Evolutionary conservation across 2,888 invertebrate species (phyloP).

Genomic region (Patella depressa): DNA sequence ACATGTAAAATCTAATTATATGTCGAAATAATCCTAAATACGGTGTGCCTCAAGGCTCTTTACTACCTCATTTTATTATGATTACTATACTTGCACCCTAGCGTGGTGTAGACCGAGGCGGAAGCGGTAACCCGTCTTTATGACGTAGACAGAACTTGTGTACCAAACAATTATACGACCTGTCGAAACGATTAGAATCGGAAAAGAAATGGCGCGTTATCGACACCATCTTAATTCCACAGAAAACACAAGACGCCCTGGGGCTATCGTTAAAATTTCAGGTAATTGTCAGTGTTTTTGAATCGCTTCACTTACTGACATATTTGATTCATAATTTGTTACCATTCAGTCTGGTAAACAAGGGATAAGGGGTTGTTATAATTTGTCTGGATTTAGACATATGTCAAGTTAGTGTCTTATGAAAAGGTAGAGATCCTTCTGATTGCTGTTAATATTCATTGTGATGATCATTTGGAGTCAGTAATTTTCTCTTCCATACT

Average conservation of each 20-base stretch:
- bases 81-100: constrained; percentile 5
- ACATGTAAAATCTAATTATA: too few species aligned
- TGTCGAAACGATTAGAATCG: constrained; percentile 2
- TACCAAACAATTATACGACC: not conserved
- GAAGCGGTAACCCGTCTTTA: not conserved
- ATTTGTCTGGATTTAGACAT: constrained; percentile 10
- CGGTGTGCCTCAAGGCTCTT: too few species aligned
- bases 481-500: not conserved
- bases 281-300: constrained; percentile 7
- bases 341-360: not conserved
- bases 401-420: not conserved
- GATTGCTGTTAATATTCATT: not conserved
- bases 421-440: not conserved
- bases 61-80: constrained; percentile 1
- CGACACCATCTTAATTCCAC: not conserved
- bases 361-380: not conserved
- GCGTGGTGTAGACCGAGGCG: not conserved
- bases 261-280: constrained; percentile 8
- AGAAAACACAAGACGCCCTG: not conserved
- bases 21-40: too few species aligned
- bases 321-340: constrained; percentile 5
- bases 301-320: constrained; percentile 5
- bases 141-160: constrained; percentile 1
- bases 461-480: not conserved
- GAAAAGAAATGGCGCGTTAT: constrained; percentile 4